phyloP scores from a whole-genome alignment of 2,797 vertebrate genomes.

The Sciurus carolinensis region DNA sequence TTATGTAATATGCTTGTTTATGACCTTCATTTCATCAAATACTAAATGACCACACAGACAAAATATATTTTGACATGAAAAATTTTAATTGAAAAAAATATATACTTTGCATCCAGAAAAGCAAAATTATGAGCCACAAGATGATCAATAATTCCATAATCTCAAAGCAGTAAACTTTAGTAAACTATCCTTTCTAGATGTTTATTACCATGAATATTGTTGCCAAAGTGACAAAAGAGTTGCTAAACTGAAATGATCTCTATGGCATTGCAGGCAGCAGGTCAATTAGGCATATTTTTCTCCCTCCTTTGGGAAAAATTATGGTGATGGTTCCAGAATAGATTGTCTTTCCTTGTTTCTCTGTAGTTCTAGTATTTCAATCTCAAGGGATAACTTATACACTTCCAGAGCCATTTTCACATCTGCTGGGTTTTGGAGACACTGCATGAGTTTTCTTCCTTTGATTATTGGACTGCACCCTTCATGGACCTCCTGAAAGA shows the following conservation, averaged over 20 bases:
- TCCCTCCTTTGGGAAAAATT: not conserved
- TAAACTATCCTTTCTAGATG: conserved; percentile 18
- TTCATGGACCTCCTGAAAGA: conserved; percentile 57
- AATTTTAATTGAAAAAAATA: conserved; percentile 50
- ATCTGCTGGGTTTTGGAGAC: not conserved
- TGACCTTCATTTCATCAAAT: not conserved
- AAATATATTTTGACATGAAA: not conserved
- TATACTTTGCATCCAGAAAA: not conserved
- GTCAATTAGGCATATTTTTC: not conserved
- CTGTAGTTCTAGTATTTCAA: conserved; percentile 14
- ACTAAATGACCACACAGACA: conserved; percentile 32
- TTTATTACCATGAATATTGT: not conserved
- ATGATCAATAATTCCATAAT: not conserved
- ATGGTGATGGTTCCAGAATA: fast-evolving
- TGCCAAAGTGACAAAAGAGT: not conserved
- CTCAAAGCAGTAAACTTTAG: not conserved
- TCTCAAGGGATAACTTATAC: conserved; percentile 75
- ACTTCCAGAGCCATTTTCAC: conserved; percentile 73
- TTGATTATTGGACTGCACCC: conserved; percentile 37
- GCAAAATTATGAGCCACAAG: not conserved
- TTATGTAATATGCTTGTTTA: not conserved
- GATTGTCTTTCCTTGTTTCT: fast-evolving
- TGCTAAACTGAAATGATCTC: not conserved
- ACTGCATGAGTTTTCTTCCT: conserved; percentile 42
- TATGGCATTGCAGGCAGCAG: not conserved